A percentile compares a stretch with the other conserved stretches of the same genome.
These are phyloP conservation scores for Temnothorax longispinosus DNA, from an alignment of 1,140 invertebrate species.

Conservation along the genomic window DNA sequence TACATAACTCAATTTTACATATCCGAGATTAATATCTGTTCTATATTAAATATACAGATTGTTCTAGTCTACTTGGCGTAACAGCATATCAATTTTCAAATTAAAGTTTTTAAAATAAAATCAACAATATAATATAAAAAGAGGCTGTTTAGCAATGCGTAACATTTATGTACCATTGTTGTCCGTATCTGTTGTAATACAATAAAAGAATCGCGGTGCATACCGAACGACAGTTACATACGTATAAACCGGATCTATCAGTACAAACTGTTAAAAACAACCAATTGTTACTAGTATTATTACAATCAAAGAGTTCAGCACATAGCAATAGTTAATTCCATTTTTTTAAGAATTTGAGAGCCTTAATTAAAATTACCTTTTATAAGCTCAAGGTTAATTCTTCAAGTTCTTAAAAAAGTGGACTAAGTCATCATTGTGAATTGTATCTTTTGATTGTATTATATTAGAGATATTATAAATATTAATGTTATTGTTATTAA, in stretches of 20 bases:
- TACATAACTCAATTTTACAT: not conserved
- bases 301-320: not conserved
- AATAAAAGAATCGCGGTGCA: not conserved
- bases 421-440: not conserved
- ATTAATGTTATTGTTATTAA: not conserved
- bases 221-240: not conserved
- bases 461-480: constrained; percentile 7
- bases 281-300: not conserved
- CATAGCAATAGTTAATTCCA: not conserved
- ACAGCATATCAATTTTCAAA: not conserved
- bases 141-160: not conserved
- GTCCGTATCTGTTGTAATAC: not conserved
- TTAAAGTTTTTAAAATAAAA: not conserved
- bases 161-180: not conserved
- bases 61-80: not conserved
- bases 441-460: constrained; percentile 12
- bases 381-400: not conserved
- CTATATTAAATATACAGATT: not conserved
- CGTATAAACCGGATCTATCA: not conserved
- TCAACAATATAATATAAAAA: not conserved
- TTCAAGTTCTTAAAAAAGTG: not conserved
- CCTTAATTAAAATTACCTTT: not conserved
- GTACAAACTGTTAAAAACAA: constrained; percentile 42
- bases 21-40: not conserved
- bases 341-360: not conserved